Conservation (phyloP, 37 sponge, comb jelly and placozoan species). For the Theonella swinhoei region DNA sequence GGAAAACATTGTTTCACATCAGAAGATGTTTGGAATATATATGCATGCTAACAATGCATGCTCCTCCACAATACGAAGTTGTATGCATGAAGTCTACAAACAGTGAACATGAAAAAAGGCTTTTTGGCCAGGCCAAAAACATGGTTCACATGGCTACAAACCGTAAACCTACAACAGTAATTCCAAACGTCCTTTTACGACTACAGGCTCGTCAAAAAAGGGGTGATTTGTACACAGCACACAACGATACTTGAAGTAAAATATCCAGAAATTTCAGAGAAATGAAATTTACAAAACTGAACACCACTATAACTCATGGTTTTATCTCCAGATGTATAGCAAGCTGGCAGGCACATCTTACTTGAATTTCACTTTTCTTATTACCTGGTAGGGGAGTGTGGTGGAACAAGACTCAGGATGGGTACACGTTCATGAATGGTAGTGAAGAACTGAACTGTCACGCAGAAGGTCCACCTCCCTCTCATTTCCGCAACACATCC, state of each 20-base stretch:
- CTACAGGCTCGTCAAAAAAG: constrained; percentile 10
- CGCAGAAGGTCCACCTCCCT: not conserved
- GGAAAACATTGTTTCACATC: not conserved
- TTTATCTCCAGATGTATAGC: not conserved
- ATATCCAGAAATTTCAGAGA: not conserved
- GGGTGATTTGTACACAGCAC: not conserved
- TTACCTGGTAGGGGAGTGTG: not conserved
- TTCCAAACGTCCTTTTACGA: constrained; percentile 20
- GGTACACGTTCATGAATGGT: constrained; percentile 2
- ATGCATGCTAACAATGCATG: too few species aligned
- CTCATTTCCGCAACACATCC: not conserved
- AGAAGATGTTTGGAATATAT: constrained; percentile 16
- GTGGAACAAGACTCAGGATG: not conserved
- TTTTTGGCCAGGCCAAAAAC: constrained; percentile 17
- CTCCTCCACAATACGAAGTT: constrained; percentile 11
- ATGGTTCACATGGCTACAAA: constrained; percentile 1
- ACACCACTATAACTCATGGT: not conserved
- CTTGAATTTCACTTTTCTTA: not conserved
- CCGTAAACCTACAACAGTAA: not conserved
- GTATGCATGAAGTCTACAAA: constrained; percentile 1
- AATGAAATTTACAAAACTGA: not conserved
- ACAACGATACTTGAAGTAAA: not conserved
- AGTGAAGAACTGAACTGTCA: not conserved
- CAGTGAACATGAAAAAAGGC: constrained; percentile 25
- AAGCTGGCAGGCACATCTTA: constrained; percentile 6